These are phyloP conservation scores for Aurelia sp. DNA, from an alignment of 30 jellyfish, hydroid and myxozoan genomes.

Conservation along the genomic window DNA sequence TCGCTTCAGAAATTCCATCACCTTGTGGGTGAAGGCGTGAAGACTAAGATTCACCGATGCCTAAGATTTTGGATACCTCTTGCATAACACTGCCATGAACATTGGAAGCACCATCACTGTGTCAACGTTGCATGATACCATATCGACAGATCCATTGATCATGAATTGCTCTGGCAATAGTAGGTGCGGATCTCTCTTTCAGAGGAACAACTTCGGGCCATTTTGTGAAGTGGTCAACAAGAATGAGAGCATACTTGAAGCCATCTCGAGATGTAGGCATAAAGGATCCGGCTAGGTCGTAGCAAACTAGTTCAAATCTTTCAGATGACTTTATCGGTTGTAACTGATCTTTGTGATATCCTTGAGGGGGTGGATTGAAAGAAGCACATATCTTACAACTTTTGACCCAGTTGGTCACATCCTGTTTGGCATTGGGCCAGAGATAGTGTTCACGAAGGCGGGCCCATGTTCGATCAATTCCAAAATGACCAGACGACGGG, in stretches of 20 bases:
- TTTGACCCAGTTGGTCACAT: slow-evolving; percentile 24
- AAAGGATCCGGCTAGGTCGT: neutral
- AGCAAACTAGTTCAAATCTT: slow-evolving; percentile 24
- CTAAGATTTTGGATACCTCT: slow-evolving; percentile 9
- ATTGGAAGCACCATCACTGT: slow-evolving; percentile 44
- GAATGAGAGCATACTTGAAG: too few relatives aligned
- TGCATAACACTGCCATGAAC: slow-evolving; percentile 45
- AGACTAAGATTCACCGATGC: slow-evolving; percentile 1
- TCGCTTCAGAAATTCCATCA: slow-evolving; percentile 32
- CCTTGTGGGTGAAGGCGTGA: slow-evolving; percentile 34
- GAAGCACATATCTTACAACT: slow-evolving; percentile 31
- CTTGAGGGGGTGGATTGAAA: slow-evolving; percentile 33
- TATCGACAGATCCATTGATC: slow-evolving; percentile 1
- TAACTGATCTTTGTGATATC: slow-evolving; percentile 36
- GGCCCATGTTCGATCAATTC: slow-evolving; percentile 38
- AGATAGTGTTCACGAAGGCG: slow-evolving; percentile 8
- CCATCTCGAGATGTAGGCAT: too few relatives aligned
- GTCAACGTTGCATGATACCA: slow-evolving; percentile 38
- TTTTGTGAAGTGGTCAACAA: too few relatives aligned
- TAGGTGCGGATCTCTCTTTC: too few relatives aligned
- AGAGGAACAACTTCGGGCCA: too few relatives aligned
- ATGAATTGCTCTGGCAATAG: too few relatives aligned
- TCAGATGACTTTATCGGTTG: slow-evolving; percentile 25
- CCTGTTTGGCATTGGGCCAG: slow-evolving; percentile 33
- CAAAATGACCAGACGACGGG: slow-evolving; percentile 42